Evolutionary conservation across 2,113 vertebrate species (phyloP), one percentile per base, ranked within the genome.

Genomic region (Pholis gunnellus): DNA sequence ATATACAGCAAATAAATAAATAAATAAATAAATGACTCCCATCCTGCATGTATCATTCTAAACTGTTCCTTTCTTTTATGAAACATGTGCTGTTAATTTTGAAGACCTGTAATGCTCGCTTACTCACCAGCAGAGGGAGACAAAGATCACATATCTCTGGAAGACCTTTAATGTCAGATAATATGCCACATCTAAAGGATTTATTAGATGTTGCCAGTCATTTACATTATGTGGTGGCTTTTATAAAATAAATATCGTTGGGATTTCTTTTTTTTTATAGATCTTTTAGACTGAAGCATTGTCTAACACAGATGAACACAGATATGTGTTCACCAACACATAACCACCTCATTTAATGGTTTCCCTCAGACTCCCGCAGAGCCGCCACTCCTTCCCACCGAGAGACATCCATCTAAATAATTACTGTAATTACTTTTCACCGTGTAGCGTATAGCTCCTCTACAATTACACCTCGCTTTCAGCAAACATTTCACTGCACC

Each of bases 361-460:
- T 65, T 38, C 9, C 29, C 68, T 63, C 34, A 25, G 36, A 52
- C 66, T 25, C 72, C 67, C 18, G 50, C 67, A 6, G 71, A 72
- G 66, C 54, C 31, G 27, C 46, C 27, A n/a, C 40, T 15, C 29
- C 29, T 40, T 76, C 68, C 22, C 70, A 20, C 22, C 3, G 42
- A 11, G 31, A 67, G 44, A 72, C 0, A 65, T 81, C 71, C 56
- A 59, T 61, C 78, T 44, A 65, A 78, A 78, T 89, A 82, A 88
- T 81, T 56, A 70, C 64, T 60, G 79, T 78, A 72, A 85, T 88
- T 67, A 48, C 18, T 71, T 56, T 61, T 31, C 63, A 73, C 22
- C 18, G 38, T 34, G 59, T 75, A 38, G 66, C 56, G 14, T 44
- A 31, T 27, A 31, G 46, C 59, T 75, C n/a, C 52, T 38, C 52